Evolutionary conservation across 92 coral and sea anemone species (phyloP).

Genomic region (Epizoanthus fatuus): DNA sequence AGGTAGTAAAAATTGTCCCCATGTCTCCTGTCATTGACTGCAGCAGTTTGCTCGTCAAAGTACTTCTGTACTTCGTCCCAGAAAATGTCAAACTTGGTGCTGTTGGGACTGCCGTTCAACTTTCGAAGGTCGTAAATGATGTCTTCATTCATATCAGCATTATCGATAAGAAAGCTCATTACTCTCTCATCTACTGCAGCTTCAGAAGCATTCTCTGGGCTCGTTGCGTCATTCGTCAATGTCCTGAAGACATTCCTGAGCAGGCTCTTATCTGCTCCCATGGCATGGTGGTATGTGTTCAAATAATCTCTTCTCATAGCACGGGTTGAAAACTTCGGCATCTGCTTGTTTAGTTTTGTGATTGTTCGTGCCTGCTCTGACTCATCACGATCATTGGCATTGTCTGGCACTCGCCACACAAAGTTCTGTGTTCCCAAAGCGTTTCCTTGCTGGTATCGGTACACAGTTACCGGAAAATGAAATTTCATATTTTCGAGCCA

Average conservation of each 20-base stretch:
- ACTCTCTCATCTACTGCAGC: neutral
- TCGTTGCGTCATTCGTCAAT: neutral
- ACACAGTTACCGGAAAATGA: no score
- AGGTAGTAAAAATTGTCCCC: conserved; percentile 12
- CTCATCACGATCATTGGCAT: neutral
- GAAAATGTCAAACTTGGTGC: conserved; percentile 16
- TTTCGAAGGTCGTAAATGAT: neutral
- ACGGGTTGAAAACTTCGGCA: neutral
- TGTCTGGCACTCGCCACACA: neutral
- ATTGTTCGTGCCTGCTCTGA: conserved; percentile 8
- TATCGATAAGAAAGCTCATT: neutral
- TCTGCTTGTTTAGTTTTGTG: neutral
- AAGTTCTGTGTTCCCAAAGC: no score
- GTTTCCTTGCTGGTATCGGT: no score
- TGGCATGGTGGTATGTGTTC: neutral
- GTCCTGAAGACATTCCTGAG: neutral
- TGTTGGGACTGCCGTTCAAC: conserved; percentile 2
- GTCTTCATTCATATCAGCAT: neutral
- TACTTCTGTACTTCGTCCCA: neutral
- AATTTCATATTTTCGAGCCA: no score
- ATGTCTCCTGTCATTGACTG: conserved; percentile 11
- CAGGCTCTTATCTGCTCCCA: neutral
- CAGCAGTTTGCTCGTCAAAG: neutral
- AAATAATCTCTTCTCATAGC: neutral
- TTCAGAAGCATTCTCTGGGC: neutral